Conservation (phyloP, 2,888 invertebrate species). For the Cheilosia vulpina region DNA sequence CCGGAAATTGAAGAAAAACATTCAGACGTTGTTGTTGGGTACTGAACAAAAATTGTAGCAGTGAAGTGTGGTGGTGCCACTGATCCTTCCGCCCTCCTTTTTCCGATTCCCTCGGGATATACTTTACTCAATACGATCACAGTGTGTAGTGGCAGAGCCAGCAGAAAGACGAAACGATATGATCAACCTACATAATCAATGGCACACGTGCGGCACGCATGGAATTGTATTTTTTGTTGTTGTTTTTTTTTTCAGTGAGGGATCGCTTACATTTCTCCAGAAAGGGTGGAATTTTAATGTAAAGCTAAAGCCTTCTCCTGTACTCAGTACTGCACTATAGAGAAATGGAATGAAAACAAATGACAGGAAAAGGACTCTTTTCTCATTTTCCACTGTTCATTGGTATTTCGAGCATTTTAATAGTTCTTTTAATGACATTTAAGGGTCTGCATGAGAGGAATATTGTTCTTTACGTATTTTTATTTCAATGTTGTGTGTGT, state of each 20-base stretch:
- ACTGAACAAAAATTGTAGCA: conserved; percentile 13
- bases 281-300: conserved; percentile 54
- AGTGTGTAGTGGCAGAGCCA: conserved; percentile 17
- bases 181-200: conserved; percentile 62
- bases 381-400: conserved; percentile 13
- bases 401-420: conserved; percentile 48
- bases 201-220: conserved; percentile 70
- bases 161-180: conserved; percentile 27
- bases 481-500: background rate
- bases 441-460: conserved; percentile 21
- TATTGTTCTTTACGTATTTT: conserved; percentile 7
- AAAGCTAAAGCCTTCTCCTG: background rate
- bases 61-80: conserved; percentile 39
- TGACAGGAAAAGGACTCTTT: conserved; percentile 69
- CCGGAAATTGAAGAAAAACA: conserved; percentile 60
- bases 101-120: conserved; percentile 8
- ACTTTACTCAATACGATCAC: conserved; percentile 40
- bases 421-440: conserved; percentile 16
- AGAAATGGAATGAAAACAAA: conserved; percentile 54
- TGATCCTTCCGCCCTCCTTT: conserved; percentile 57
- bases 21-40: conserved; percentile 7
- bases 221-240: conserved; percentile 50
- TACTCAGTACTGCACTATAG: background rate
- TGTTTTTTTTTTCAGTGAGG: conserved; percentile 11
- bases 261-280: conserved; percentile 52